Conservation (phyloP, 2,888 invertebrate species). For the Apamea anceps region DNA sequence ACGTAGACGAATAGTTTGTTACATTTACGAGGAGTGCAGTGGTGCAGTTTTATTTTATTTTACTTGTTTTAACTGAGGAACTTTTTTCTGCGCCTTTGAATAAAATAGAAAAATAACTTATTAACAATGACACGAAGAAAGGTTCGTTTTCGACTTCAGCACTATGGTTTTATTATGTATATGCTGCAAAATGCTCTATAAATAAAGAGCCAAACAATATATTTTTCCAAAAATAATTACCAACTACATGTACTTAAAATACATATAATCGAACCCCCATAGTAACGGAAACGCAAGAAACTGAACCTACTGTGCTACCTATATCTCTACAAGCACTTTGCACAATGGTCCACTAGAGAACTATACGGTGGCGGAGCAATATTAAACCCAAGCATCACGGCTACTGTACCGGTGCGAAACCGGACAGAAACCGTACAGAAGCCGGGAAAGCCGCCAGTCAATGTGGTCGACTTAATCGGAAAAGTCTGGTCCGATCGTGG, state of each 20-base stretch:
- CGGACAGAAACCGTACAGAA: neutral
- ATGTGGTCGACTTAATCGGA: slow-evolving; percentile 55
- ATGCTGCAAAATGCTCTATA: neutral
- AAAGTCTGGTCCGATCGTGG: slow-evolving; percentile 37
- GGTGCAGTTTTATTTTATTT: slow-evolving; percentile 37
- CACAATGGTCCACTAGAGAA: slow-evolving; percentile 50
- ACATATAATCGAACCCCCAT: neutral
- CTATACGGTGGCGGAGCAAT: slow-evolving; percentile 40
- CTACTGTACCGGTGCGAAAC: neutral
- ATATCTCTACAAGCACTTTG: slow-evolving; percentile 18
- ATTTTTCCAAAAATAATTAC: neutral
- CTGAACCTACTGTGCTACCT: slow-evolving; percentile 27
- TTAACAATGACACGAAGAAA: neutral
- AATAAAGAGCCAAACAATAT: neutral
- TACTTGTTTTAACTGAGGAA: slow-evolving; percentile 4
- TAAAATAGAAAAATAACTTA: slow-evolving; percentile 14
- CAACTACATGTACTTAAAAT: neutral
- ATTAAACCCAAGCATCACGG: slow-evolving; percentile 50
- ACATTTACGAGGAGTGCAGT: slow-evolving; percentile 42
- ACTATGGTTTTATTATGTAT: neutral
- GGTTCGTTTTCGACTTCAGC: neutral
- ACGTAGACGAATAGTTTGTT: slow-evolving; percentile 45
- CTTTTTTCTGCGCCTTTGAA: neutral
- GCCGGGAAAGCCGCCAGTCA: slow-evolving; percentile 28
- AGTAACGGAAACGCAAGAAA: neutral